These are phyloP conservation scores for Nebria brevicollis DNA, from an alignment of 2,888 invertebrate species.

Conservation along the genomic window DNA sequence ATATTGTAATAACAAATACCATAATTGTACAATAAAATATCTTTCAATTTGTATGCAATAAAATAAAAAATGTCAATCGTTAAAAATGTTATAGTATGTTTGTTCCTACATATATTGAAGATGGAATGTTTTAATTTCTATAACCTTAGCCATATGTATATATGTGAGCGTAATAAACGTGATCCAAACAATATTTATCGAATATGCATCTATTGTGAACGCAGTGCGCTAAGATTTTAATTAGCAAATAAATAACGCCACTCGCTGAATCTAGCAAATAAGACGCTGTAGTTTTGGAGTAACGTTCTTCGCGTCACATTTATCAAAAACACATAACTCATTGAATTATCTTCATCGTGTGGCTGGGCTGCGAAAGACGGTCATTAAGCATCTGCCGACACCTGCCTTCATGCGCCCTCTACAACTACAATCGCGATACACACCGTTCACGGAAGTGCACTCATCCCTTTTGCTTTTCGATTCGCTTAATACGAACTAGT, in stretches of 20 bases:
- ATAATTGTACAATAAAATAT: too few species aligned
- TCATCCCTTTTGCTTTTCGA: constrained; percentile 13
- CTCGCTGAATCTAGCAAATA: neutral
- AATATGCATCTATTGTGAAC: neutral
- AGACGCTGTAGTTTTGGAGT: neutral
- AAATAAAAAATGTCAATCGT: too few species aligned
- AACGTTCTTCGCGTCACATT: constrained; percentile 10
- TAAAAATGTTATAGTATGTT: neutral
- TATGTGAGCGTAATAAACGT: neutral
- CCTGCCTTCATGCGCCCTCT: constrained; percentile 10
- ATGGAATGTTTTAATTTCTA: neutral
- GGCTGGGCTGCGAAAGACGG: constrained; percentile 21
- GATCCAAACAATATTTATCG: neutral
- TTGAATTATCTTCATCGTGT: constrained; percentile 38
- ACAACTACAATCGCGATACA: constrained; percentile 12
- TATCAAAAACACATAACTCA: constrained; percentile 29
- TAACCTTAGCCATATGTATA: neutral
- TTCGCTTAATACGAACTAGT: constrained; percentile 4
- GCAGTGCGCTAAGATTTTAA: neutral
- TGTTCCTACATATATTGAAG: neutral
- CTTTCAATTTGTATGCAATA: too few species aligned
- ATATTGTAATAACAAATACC: too few species aligned
- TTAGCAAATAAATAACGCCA: neutral
- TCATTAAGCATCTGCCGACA: constrained; percentile 23
- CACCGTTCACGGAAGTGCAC: constrained; percentile 3